Evolutionary conservation across 2,888 invertebrate species (phyloP).

Genomic region (Machimus atricapillus): DNA sequence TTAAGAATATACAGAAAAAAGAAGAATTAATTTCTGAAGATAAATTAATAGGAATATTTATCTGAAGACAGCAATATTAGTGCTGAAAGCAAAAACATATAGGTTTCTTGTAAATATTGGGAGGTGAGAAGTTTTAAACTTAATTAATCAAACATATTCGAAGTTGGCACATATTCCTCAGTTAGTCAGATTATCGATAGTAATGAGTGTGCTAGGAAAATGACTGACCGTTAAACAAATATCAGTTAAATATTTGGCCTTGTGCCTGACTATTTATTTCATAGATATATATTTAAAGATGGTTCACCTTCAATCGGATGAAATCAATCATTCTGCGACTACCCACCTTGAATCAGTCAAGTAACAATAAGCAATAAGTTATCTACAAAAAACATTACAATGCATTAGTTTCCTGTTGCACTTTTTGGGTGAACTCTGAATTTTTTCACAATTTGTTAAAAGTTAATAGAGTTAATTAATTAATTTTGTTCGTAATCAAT

Average conservation of each 20-base stretch:
- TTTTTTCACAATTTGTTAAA: not conserved
- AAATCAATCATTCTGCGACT: not conserved
- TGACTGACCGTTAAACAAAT: not conserved
- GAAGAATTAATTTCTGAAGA: not conserved
- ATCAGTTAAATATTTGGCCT: not conserved
- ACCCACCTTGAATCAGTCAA: not conserved
- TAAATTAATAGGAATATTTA: not conserved
- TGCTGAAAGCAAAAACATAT: not conserved
- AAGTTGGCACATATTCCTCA: not conserved
- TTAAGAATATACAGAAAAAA: not conserved
- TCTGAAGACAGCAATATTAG: not conserved
- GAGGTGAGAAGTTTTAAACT: not conserved
- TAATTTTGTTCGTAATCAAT: not conserved
- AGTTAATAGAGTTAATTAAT: not conserved
- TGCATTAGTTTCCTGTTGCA: not conserved
- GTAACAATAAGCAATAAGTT: not conserved
- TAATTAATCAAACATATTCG: not conserved
- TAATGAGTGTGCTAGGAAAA: not conserved
- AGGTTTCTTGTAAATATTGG: not conserved
- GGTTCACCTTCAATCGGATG: not conserved
- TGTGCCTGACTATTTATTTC: not conserved
- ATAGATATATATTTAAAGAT: not conserved
- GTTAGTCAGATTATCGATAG: not conserved
- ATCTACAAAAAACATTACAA: not conserved
- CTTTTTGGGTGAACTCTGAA: not conserved